A percentile compares a stretch with the other conserved stretches of the same genome.
Evolutionary conservation across 2,888 invertebrate genomes (phyloP).

Genomic region (Leucoma salicis): DNA sequence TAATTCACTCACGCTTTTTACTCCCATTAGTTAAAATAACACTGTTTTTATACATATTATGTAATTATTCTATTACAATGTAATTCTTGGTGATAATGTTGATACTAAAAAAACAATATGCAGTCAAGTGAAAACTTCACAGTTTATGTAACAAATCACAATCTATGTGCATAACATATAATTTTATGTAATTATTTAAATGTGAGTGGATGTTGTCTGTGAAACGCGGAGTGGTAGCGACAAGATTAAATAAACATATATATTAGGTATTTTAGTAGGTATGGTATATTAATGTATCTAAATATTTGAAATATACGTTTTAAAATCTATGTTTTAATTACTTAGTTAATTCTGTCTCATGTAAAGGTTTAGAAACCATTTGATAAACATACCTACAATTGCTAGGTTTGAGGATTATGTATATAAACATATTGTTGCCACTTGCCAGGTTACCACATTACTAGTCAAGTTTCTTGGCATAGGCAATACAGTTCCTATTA

Average conservation of each 20-base stretch:
- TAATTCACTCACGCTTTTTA: conserved; percentile 12
- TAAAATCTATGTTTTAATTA: too few species aligned
- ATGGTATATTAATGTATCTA: too few species aligned
- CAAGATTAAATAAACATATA: neutral
- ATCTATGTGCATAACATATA: conserved; percentile 18
- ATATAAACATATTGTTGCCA: too few species aligned
- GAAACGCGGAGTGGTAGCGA: conserved; percentile 1
- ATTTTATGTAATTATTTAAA: conserved; percentile 34
- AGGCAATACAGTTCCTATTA: too few species aligned
- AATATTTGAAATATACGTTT: too few species aligned
- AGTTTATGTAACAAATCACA: conserved; percentile 31
- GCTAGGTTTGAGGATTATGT: too few species aligned
- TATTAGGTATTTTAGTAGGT: neutral
- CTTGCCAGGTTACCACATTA: too few species aligned
- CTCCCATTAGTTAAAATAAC: conserved; percentile 10
- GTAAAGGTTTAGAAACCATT: too few species aligned
- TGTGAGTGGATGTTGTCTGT: conserved; percentile 5
- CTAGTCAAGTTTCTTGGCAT: too few species aligned
- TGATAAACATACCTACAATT: too few species aligned
- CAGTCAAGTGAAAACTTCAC: conserved; percentile 31
- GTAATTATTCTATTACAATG: conserved; percentile 15
- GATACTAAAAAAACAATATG: conserved; percentile 21
- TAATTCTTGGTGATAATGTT: conserved; percentile 2
- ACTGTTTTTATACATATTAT: conserved; percentile 13
- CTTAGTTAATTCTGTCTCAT: too few species aligned